These are phyloP conservation scores for Semnopithecus entellus DNA, from an alignment of 2,113 vertebrate species.

Conservation along the genomic window DNA sequence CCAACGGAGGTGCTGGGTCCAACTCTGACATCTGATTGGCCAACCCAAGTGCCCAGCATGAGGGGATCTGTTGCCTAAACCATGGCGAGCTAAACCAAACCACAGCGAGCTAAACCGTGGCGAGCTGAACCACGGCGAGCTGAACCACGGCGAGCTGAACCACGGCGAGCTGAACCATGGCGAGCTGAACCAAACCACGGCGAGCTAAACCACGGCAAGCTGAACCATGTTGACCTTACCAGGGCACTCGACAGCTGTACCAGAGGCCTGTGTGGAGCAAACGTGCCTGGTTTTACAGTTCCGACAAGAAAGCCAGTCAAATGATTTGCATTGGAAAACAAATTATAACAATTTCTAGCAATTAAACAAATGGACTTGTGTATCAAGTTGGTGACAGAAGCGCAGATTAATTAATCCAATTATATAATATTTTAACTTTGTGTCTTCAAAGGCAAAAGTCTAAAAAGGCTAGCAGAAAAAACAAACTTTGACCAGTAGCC, in stretches of 20 bases:
- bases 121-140: too few relatives aligned
- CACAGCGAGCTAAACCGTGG: fast-evolving
- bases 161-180: too few relatives aligned
- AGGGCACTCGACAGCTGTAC: too few relatives aligned
- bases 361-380: background rate
- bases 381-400: background rate
- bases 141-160: too few relatives aligned
- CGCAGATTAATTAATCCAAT: background rate
- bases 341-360: background rate
- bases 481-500: background rate
- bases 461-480: background rate
- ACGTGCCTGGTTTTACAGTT: fast-evolving
- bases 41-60: fast-evolving
- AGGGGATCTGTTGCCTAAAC: background rate
- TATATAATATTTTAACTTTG: background rate
- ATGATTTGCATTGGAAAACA: background rate
- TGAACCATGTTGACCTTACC: too few relatives aligned
- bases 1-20: too few relatives aligned
- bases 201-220: too few relatives aligned
- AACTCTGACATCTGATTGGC: background rate
- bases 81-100: fast-evolving
- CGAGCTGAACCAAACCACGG: too few relatives aligned
- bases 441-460: background rate
- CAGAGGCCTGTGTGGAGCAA: fast-evolving
- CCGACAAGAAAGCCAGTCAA: fast-evolving